Percentiles rank a stretch among this genome's conserved stretches.
Evolutionary conservation across 2,113 vertebrate genomes (phyloP).

Genomic region (Phylloscopus trochilus): DNA sequence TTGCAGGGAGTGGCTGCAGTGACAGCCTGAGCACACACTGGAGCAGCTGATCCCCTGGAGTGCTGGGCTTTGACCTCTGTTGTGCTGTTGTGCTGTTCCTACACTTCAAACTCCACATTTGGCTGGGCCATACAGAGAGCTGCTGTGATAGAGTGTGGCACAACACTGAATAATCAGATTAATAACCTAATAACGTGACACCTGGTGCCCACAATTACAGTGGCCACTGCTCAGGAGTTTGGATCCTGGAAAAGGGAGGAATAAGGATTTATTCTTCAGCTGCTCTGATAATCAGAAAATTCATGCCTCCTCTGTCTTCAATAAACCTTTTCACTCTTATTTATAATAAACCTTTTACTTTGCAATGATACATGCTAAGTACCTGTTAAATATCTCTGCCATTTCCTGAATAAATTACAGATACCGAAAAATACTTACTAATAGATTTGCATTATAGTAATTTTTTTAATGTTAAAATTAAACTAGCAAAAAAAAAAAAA

Average conservation of each 20-base stretch:
- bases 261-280: conserved; percentile 52
- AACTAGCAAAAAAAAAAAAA: neutral
- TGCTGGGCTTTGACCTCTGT: neutral
- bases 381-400: conserved; percentile 45
- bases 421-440: conserved; percentile 4
- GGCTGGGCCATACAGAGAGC: neutral
- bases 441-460: neutral
- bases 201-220: neutral
- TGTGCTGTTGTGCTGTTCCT: neutral
- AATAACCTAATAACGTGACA: neutral
- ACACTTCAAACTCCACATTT: neutral
- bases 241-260: neutral
- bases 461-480: neutral
- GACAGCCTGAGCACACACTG: neutral
- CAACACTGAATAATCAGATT: conserved; percentile 11
- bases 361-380: conserved; percentile 27
- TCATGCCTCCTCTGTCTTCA: conserved; percentile 27
- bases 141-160: neutral
- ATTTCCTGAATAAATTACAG: conserved; percentile 32
- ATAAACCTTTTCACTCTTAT: conserved; percentile 27
- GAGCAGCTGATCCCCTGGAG: neutral
- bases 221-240: neutral
- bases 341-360: conserved; percentile 36
- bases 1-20: conserved; percentile 16
- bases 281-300: conserved; percentile 18